Base-by-base conservation (phyloP, 2,797 vertebrate genomes). In the Sebastes kiyomatsui region DNA sequence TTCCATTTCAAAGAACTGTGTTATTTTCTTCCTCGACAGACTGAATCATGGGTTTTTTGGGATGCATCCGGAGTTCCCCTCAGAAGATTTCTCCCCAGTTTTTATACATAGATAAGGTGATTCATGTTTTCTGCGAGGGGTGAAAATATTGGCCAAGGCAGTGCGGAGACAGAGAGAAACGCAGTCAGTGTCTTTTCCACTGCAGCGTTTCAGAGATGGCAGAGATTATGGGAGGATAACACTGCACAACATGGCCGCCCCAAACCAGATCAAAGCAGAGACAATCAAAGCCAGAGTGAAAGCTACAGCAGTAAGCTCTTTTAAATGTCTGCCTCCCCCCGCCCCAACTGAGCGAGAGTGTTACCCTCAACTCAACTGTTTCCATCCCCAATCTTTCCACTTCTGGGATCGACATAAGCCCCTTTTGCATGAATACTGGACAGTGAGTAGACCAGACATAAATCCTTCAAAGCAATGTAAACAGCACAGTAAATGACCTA, bases 261-360 rank as follows among this genome's bases (percentile, higher is more conserved):
- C 87, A 87, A 94, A 92, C 90, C 90, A 95, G 94, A 95, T 95
- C 94, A 95, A 95, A 95, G 94, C 77, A 32, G 58, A 94, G 91
- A 94, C 95, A 95, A 95, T 95, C 94, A 95, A 95, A 95, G 94
- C 90, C 93, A 93, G 92, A 94, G 91, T 80, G 90, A 93, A 91
- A 91, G 91, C 94, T 92, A 82, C 90, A 93, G 94, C 92, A 93
- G 87, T 93, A 93, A 95, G 93, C 92, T 92, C 92, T 93, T 94
- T 93, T 93, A 93, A 95, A 94, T 91, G 88, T 88, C 90, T 87
- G 83, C 86, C 83, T 70, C 80, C 82, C 82, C 83, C 82, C 72
- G 67, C 87, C 88, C 84, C 78, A 38, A 69, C 85, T 12, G 69
- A 85, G 38, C 80, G 38, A 79, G 70, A 86, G 83, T 70, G 87